Evolutionary conservation across 92 coral and sea anemone species (phyloP).

Genomic region (Porites divaricata): DNA sequence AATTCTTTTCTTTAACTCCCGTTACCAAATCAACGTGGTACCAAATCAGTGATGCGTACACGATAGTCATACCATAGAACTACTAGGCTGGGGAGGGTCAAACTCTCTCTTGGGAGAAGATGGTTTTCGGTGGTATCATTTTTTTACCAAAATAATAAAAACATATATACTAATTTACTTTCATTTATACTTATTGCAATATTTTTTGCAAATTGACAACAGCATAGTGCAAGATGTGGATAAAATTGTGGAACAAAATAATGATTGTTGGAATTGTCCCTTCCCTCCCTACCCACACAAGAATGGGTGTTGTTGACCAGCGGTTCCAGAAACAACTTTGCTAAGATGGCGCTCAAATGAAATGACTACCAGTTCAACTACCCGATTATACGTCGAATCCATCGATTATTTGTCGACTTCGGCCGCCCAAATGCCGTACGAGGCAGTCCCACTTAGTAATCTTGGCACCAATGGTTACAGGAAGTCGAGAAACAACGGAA

Average conservation of each 20-base stretch:
- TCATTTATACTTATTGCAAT: no score
- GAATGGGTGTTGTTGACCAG: slow-evolving; percentile 3
- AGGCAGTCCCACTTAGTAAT: slow-evolving; percentile 77
- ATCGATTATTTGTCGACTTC: slow-evolving; percentile 46
- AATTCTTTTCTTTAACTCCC: no score
- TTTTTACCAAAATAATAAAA: no score
- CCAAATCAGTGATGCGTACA: neutral
- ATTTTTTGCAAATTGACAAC: no score
- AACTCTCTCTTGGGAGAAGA: neutral
- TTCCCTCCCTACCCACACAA: neutral
- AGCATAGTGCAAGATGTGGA: no score
- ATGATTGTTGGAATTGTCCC: neutral
- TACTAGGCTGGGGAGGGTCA: slow-evolving; percentile 5
- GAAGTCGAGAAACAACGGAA: slow-evolving; percentile 42
- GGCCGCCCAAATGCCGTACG: slow-evolving; percentile 68
- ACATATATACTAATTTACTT: no score
- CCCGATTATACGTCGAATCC: slow-evolving; percentile 42
- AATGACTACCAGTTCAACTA: slow-evolving; percentile 31
- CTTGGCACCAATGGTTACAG: slow-evolving; percentile 44
- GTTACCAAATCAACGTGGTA: neutral
- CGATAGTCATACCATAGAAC: neutral
- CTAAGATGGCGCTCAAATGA: slow-evolving; percentile 23
- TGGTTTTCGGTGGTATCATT: neutral
- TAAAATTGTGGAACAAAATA: no score
- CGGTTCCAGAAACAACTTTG: slow-evolving; percentile 17